phyloP scores from a whole-genome alignment of 2,888 invertebrate species.

The Habroteleia sp. region DNA sequence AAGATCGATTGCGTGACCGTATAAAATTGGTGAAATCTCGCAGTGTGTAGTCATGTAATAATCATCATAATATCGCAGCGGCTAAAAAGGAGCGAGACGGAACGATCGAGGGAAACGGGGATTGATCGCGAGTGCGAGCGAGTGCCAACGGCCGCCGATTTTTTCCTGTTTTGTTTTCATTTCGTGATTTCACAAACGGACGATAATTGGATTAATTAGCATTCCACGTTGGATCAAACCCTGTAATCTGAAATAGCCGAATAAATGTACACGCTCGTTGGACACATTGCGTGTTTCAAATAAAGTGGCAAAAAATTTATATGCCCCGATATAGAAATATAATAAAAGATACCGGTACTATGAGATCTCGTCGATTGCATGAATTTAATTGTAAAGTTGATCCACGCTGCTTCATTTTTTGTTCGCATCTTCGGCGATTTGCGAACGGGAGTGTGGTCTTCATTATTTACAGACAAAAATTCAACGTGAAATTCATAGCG shows the following conservation, averaged over 20 bases:
- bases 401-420: too few species aligned
- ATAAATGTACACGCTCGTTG: constrained; percentile 59
- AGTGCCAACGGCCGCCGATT: constrained; percentile 40
- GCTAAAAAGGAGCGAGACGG: constrained; percentile 70
- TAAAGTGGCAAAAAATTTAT: constrained; percentile 60
- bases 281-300: constrained; percentile 56
- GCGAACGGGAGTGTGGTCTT: too few species aligned
- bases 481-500: too few species aligned
- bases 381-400: too few species aligned
- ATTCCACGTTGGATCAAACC: constrained; percentile 70
- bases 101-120: constrained; percentile 64
- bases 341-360: constrained; percentile 5
- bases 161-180: constrained; percentile 64
- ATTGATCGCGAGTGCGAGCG: constrained; percentile 42
- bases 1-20: constrained; percentile 77
- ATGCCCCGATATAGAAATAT: constrained; percentile 51
- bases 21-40: constrained; percentile 71
- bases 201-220: constrained; percentile 79
- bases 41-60: constrained; percentile 47
- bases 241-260: constrained; percentile 70
- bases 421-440: too few species aligned
- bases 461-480: too few species aligned
- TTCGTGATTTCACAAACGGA: constrained; percentile 66
- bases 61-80: constrained; percentile 58
- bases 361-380: too few species aligned